Evolutionary conservation across 2,888 invertebrate species (phyloP).

Genomic region (Timema podura): DNA sequence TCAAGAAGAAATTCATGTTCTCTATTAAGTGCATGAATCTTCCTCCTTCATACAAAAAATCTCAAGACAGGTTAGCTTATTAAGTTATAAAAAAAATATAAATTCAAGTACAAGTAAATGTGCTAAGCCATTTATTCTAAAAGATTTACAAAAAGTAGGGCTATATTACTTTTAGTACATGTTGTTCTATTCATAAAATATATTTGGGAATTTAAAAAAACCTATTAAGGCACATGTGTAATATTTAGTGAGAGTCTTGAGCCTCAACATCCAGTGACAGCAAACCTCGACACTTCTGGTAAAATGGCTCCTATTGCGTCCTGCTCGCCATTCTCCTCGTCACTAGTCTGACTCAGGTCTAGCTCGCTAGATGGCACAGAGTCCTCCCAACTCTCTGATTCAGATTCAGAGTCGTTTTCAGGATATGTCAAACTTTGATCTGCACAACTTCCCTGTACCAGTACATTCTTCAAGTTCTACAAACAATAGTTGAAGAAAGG

Average conservation of each 20-base stretch:
- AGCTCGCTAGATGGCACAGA: conserved; percentile 58
- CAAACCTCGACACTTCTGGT: conserved; percentile 56
- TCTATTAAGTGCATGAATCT: too few relatives aligned
- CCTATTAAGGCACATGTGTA: not conserved
- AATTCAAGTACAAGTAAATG: too few relatives aligned
- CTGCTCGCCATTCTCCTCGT: conserved; percentile 52
- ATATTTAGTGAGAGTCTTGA: not conserved
- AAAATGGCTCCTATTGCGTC: conserved; percentile 56
- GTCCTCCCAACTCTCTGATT: conserved; percentile 56
- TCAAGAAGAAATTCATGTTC: too few relatives aligned
- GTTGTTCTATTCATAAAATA: too few relatives aligned
- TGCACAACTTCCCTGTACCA: not conserved
- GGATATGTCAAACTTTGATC: conserved; percentile 16
- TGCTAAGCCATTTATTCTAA: too few relatives aligned
- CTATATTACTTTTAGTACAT: too few relatives aligned
- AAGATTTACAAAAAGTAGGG: too few relatives aligned
- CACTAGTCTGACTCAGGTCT: conserved; percentile 57
- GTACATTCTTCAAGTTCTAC: not conserved
- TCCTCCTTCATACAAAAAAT: too few relatives aligned
- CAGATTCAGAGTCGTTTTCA: conserved; percentile 40
- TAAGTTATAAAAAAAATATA: too few relatives aligned
- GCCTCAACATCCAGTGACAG: conserved; percentile 44
- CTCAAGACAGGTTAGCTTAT: too few relatives aligned
- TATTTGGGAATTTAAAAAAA: too few relatives aligned
- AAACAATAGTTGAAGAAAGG: too few relatives aligned